Evolutionary conservation across 2,797 vertebrate genomes (phyloP), one percentile per base, ranked within the genome.

Genomic region (Gymnothorax javanicus): DNA sequence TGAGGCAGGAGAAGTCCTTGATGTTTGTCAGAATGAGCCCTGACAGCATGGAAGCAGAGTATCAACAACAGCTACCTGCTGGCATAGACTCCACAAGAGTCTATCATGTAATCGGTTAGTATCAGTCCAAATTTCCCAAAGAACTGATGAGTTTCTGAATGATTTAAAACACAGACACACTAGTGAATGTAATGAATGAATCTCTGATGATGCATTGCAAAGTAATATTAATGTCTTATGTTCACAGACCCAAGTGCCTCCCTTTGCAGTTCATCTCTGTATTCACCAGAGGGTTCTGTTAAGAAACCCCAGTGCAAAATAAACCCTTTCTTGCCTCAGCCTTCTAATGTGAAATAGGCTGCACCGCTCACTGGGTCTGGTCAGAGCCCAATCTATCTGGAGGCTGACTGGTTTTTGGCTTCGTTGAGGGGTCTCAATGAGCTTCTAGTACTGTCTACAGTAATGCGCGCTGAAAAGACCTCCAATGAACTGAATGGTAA

Each of bases 221-320:
- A 54, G 27, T 52, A 23, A 17, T 73, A 20, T 7, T 69, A 7
- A 33, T 6, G 3, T 84, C 83, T 71, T 25, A 12, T 3, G 85
- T 58, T 88, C 64, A 73, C 91, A 96, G 95, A 96, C 87, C 94
- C 94, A 0, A 90, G 92, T 0, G 94, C 90, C 9, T 90, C 92
- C 0, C 92, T 96, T 79, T 96, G 95, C 88, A 93, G 90, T 64
- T 86, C n/a, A 59, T 89, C 94, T 0, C 92, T 96, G 33, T 91
- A 91, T 59, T 89, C 94, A 9, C 91, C 92, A 84, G 87, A 50
- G 89, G 94, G 95, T 83, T 93, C 94, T 0, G 56, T 94, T 15
- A n/a, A 87, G 64, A 96, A 95, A 92, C 94, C 94, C 2, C 91
- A 92, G 85, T 98, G 97, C 89, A 97, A 98, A 93, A 91, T 98